Conservation (phyloP, 2,888 invertebrate genomes). For the Myopa testacea region DNA sequence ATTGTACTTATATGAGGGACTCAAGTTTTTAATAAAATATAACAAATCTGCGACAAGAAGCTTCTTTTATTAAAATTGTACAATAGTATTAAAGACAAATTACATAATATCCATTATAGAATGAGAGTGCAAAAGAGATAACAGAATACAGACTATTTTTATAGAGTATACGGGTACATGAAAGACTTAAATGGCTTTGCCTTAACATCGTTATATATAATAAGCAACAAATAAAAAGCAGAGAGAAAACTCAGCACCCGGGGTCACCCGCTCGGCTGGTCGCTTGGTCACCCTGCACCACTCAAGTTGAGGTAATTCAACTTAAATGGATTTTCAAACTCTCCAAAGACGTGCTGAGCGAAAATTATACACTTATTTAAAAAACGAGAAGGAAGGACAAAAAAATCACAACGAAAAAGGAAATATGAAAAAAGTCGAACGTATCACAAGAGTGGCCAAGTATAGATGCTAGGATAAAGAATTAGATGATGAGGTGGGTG, state of each 20-base stretch:
- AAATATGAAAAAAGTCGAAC: neutral
- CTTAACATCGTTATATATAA: neutral
- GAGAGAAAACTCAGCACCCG: too few species aligned
- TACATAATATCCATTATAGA: too few species aligned
- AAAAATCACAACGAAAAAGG: neutral
- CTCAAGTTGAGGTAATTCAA: conserved; percentile 29
- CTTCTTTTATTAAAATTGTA: too few species aligned
- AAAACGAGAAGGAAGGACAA: neutral
- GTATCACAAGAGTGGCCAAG: neutral
- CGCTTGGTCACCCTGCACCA: neutral
- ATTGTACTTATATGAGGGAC: too few species aligned
- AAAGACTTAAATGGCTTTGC: too few species aligned
- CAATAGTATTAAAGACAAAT: too few species aligned
- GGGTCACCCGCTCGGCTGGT: neutral
- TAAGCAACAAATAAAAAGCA: neutral
- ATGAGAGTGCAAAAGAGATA: too few species aligned
- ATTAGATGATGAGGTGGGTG: neutral
- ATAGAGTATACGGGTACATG: too few species aligned
- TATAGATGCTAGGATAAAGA: neutral
- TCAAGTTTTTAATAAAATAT: too few species aligned
- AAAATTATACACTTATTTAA: conserved; percentile 24
- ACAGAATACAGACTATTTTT: too few species aligned
- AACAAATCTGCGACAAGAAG: too few species aligned
- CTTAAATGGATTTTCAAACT: conserved; percentile 32
- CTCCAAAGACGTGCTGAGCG: conserved; percentile 23